Base-by-base conservation (phyloP, 2,888 invertebrate genomes). In the Hemicrepidius hirtus region DNA sequence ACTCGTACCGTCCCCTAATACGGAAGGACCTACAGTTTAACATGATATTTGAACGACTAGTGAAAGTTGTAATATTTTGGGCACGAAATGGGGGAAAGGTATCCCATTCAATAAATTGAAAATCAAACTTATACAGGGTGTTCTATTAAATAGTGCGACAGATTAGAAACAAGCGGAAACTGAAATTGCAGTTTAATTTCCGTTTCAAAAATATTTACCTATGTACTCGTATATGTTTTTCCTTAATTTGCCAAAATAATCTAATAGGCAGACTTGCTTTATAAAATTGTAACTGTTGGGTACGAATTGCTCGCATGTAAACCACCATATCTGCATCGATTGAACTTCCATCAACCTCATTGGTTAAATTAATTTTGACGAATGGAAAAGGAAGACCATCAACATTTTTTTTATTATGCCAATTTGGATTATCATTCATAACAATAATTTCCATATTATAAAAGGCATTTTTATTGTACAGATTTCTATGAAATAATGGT, bases 181-280 rank as follows among this genome's bases (percentile, higher is more conserved):
- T n/a, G n/a, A n/a, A n/a, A n/a, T n/a, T n/a, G n/a, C n/a, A n/a
- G n/a, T n/a, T n/a, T n/a, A n/a, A n/a, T n/a, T n/a, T n/a, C n/a
- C n/a, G n/a, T n/a, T n/a, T n/a, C n/a, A n/a, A n/a, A n/a, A 10
- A 32, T 44, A 12, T 9, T 16, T 55, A 68, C 68, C 40, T 68
- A 16, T 68, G 55, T 5, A 68, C 21, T 21, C 59, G 59, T 28
- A 68, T 59, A 16, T 68, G 46, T 4, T 21, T 13, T 7, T 46
- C 59, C 4, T 41, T 3, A 24, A 59, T 32, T 7, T 68, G 16
- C 68, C 68, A 68, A 44, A 59, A 68, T 0, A 21, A 13, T 5
- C 20, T n/a, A 20, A 68, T 16, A 7, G 59, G 59, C 9, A 46
- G 7, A 21, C 4, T 46, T 59, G 44, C 53, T 20, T 57, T 20